A percentile compares a stretch with the other conserved stretches of the same genome.
Conservation (phyloP, 2,888 invertebrate species). For the Monochamus alternatus region DNA sequence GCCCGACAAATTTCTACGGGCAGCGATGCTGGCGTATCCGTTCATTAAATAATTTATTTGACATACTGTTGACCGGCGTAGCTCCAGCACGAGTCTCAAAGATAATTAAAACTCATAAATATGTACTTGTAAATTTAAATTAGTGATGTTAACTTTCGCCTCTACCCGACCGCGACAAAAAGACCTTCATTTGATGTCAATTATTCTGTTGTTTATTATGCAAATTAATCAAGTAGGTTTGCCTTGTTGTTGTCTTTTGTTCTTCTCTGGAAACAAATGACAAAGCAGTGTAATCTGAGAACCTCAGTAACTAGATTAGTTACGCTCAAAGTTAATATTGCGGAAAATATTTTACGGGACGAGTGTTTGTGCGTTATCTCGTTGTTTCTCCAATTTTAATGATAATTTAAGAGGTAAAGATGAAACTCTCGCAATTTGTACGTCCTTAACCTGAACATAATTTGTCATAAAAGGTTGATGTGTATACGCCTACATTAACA, state of each 20-base stretch:
- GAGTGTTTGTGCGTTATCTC: slow-evolving; percentile 26
- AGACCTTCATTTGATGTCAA: slow-evolving; percentile 30
- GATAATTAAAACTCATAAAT: slow-evolving; percentile 20
- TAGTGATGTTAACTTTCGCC: slow-evolving; percentile 9
- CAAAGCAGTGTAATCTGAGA: slow-evolving; percentile 49
- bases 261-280: slow-evolving; percentile 52
- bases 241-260: slow-evolving; percentile 48
- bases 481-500: not conserved
- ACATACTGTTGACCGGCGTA: slow-evolving; percentile 17
- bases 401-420: slow-evolving; percentile 22
- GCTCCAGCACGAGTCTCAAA: not conserved
- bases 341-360: slow-evolving; percentile 49
- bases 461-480: slow-evolving; percentile 6
- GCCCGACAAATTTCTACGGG: slow-evolving; percentile 17
- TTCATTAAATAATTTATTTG: slow-evolving; percentile 31
- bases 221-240: slow-evolving; percentile 47
- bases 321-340: slow-evolving; percentile 48
- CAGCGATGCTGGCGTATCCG: not conserved
- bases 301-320: slow-evolving; percentile 53
- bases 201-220: slow-evolving; percentile 47
- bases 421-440: slow-evolving; percentile 1
- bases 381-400: slow-evolving; percentile 20
- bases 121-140: slow-evolving; percentile 14
- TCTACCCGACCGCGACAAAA: not conserved
- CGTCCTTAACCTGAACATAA: not conserved